Conservation (phyloP, 2,113 vertebrate species). For the Hylia prasina region DNA sequence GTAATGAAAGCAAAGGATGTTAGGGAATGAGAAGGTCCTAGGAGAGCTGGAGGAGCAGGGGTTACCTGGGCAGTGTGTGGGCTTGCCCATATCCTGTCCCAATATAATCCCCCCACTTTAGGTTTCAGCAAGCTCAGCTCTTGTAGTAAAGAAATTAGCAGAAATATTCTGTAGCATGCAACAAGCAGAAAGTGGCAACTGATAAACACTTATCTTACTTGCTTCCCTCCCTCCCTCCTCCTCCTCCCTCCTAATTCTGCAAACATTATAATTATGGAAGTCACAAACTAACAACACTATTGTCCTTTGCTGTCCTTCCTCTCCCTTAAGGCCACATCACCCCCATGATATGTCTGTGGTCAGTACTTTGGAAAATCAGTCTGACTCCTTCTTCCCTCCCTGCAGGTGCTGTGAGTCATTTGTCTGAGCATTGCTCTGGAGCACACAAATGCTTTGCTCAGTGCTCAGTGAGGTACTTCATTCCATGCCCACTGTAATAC, state of each 20-base stretch:
- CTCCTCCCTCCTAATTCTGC: neutral
- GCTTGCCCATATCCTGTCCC: neutral
- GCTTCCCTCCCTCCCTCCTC: neutral
- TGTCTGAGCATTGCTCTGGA: neutral
- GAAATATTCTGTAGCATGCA: neutral
- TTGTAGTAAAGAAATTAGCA: neutral
- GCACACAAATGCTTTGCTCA: neutral
- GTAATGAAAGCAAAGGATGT: neutral
- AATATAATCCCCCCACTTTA: rapidly evolving
- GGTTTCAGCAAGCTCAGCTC: neutral
- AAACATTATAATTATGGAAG: neutral
- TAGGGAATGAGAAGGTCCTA: neutral
- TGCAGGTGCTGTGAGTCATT: constrained; percentile 20
- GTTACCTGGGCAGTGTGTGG: neutral
- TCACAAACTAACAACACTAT: neutral
- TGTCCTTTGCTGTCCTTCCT: neutral
- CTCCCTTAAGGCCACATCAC: neutral
- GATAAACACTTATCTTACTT: neutral
- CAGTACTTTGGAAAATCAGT: constrained; percentile 20
- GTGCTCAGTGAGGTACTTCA: neutral
- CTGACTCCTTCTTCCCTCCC: constrained; percentile 13
- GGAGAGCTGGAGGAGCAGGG: neutral
- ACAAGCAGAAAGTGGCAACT: neutral
- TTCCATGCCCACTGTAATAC: neutral
- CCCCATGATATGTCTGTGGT: neutral